Evolutionary conservation across 2,797 vertebrate species (phyloP), one percentile per base, ranked within the genome.

Genomic region (Halcyon leucocephala): DNA sequence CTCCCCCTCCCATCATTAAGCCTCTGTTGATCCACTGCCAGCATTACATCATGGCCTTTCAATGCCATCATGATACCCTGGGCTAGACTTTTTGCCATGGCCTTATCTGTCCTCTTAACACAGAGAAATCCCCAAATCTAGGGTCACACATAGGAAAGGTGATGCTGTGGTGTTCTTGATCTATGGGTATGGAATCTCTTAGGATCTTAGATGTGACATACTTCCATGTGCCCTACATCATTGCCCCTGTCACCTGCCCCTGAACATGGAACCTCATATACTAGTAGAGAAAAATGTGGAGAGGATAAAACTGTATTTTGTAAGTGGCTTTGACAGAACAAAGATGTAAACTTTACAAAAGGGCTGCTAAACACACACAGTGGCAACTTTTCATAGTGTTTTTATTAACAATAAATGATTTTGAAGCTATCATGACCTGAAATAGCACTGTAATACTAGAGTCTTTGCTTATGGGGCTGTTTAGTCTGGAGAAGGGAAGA

Each of bases 301-400:
- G 39, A 54, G 33, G 15, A 37, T 41, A 64, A 80, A 80, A 44
- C 11, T 70, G 44, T 52, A 51, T 76, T 87, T 90, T 83, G 9
- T 52, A 72, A 93, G 28, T 49, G 35, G 22, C 39, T 94, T 66
- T 95, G 86, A 84, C 55, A 89, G 83, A 96, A 88, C 6, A 46
- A 72, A 86, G 69, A 82, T 67, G 26, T 84, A 93, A 86, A 95
- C 73, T 66, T 90, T 76, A 55, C 84, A 52, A 84, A 94, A 77
- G 31, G 12, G 46, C 70, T 92, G 46, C 58, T 82, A 88, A 86
- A 51, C 73, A 79, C 49, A 64, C 19, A 52, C 54, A 86, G 29
- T 66, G 60, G 58, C 67, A 93, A 89, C 48, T 90, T 93, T 65
- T 90, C 77, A 19, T 26, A 37, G 42, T 86, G 55, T 64, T 92